A percentile compares a stretch with the other conserved stretches of the same genome.
These are phyloP conservation scores for Augochlora pura DNA, from an alignment of 1,140 invertebrate species.

Conservation along the genomic window DNA sequence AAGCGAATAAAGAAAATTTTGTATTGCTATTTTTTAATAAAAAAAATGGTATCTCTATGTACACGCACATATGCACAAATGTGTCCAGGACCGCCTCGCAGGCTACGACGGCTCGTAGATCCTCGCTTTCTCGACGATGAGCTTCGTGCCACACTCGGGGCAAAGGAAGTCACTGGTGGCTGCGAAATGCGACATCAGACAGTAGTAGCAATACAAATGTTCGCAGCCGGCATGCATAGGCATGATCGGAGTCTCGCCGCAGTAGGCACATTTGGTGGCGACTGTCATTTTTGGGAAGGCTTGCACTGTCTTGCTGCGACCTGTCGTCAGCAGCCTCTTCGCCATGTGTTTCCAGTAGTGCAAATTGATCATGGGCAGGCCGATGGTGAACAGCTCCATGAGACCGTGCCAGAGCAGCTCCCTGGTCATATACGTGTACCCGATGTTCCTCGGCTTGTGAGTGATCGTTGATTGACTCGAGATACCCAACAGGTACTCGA, in stretches of 20 bases:
- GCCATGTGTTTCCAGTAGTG: constrained; percentile 68
- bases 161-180: constrained; percentile 69
- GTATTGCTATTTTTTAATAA: constrained; percentile 75
- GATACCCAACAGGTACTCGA: constrained; percentile 72
- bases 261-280: constrained; percentile 71
- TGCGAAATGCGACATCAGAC: constrained; percentile 73
- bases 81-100: background rate
- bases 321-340: constrained; percentile 57
- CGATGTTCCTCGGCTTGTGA: constrained; percentile 72
- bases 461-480: constrained; percentile 63
- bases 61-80: background rate
- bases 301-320: background rate
- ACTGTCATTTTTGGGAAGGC: constrained; percentile 58
- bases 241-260: constrained; percentile 71
- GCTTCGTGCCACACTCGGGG: constrained; percentile 60
- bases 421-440: constrained; percentile 78
- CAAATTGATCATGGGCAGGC: constrained; percentile 76
- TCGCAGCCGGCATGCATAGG: constrained; percentile 75
- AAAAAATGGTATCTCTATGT: constrained; percentile 37
- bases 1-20: constrained; percentile 72
- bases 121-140: constrained; percentile 62
- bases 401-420: constrained; percentile 78
- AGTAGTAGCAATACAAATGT: constrained; percentile 78
- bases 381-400: constrained; percentile 73
- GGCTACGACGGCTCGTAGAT: constrained; percentile 35